phyloP scores from a whole-genome alignment of 2,797 vertebrate species.

The Protosalanx chinensis region DNA sequence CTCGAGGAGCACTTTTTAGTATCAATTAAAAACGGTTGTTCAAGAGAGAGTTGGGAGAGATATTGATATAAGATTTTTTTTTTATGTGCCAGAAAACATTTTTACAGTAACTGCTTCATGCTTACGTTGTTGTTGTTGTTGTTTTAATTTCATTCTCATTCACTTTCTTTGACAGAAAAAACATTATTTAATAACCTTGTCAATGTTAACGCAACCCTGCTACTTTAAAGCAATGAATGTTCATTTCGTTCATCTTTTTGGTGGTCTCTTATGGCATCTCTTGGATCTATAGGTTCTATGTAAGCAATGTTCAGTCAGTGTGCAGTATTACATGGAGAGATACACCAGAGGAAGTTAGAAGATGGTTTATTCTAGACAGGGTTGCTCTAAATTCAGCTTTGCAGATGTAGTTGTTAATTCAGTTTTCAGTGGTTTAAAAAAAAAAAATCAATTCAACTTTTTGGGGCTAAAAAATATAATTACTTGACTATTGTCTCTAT shows the following conservation, averaged over 20 bases:
- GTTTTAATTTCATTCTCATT: neutral
- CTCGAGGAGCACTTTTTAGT: constrained; percentile 77
- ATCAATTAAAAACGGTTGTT: constrained; percentile 53
- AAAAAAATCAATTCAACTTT: no score
- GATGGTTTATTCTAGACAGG: neutral
- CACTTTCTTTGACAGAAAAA: neutral
- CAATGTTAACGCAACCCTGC: neutral
- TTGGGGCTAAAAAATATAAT: no score
- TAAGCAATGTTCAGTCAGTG: constrained; percentile 55
- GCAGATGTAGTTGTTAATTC: no score
- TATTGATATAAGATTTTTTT: constrained; percentile 23
- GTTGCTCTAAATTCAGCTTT: neutral
- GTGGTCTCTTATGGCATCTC: neutral
- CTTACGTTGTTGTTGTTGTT: neutral
- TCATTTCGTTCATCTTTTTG: neutral
- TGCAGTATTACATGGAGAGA: constrained; percentile 60
- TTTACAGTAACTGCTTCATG: constrained; percentile 3
- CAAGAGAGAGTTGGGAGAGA: constrained; percentile 45
- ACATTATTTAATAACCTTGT: neutral
- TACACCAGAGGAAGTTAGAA: neutral
- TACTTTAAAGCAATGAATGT: neutral
- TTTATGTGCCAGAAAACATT: neutral
- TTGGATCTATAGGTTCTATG: constrained; percentile 25
- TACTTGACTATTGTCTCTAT: neutral
- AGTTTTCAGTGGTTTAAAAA: neutral